Percentiles rank a stretch among this genome's conserved stretches.
Evolutionary conservation across 64 coral and sea anemone species (phyloP).

Genomic region (Anthopleura sola): DNA sequence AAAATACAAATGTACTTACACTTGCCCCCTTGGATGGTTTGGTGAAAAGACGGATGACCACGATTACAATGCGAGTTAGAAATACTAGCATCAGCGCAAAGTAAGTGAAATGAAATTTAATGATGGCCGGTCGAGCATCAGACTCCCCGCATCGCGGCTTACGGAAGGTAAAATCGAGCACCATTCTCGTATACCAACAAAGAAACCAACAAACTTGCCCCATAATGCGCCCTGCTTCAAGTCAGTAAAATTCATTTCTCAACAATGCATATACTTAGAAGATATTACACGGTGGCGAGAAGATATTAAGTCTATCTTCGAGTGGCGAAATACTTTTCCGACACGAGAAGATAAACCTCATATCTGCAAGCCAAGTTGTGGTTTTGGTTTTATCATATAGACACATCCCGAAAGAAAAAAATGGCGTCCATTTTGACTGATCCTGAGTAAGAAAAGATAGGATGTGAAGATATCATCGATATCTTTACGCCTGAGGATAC

Average conservation of each 20-base stretch:
- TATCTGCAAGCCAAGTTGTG: too few species aligned
- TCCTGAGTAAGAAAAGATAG: too few species aligned
- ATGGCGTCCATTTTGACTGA: too few species aligned
- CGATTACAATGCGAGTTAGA: constrained; percentile 63
- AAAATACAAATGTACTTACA: constrained; percentile 31
- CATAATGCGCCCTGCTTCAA: constrained; percentile 85
- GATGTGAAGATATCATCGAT: too few species aligned
- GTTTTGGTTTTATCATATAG: too few species aligned
- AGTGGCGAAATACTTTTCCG: too few species aligned
- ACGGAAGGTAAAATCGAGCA: constrained; percentile 80
- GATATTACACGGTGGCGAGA: too few species aligned
- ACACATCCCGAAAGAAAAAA: too few species aligned
- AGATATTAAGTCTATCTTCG: too few species aligned
- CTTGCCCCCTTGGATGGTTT: constrained; percentile 54
- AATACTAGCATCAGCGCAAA: constrained; percentile 88
- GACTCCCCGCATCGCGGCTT: constrained; percentile 66
- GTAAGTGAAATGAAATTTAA: constrained; percentile 90
- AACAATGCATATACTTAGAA: too few species aligned
- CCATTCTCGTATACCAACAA: constrained; percentile 88
- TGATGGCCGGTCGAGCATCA: constrained; percentile 72
- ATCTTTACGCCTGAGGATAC: too few species aligned
- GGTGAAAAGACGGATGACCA: constrained; percentile 71
- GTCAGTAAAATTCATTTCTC: neutral
- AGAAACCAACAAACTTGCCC: constrained; percentile 90
- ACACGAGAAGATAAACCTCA: too few species aligned